Evolutionary conservation across 37 sponge, comb jelly and placozoan genomes (phyloP).

Genomic region (Geodia barretti): DNA sequence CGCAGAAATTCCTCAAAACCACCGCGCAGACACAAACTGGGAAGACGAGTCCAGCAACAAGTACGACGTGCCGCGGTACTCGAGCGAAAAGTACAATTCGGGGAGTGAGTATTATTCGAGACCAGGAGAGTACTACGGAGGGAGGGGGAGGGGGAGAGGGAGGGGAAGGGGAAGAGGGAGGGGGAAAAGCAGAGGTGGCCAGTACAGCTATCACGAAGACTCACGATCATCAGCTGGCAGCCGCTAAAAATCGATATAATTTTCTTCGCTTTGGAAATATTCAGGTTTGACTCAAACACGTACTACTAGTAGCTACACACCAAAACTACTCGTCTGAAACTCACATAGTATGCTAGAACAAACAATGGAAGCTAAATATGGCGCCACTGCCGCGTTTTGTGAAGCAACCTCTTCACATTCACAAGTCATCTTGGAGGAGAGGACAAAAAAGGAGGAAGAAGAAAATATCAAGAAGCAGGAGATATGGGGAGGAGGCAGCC

Average conservation of each 20-base stretch:
- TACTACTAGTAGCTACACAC: not conserved
- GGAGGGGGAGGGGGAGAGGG: not conserved
- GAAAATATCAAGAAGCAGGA: not conserved
- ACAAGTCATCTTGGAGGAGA: not conserved
- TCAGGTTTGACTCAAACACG: not conserved
- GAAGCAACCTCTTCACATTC: not conserved
- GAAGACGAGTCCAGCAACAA: too few relatives aligned
- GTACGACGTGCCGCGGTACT: not conserved
- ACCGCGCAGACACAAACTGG: not conserved
- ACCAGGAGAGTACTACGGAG: not conserved
- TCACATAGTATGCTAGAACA: too few relatives aligned
- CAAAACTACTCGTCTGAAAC: too few relatives aligned
- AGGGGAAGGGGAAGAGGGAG: constrained; percentile 5
- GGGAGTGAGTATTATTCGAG: not conserved
- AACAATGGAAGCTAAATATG: not conserved
- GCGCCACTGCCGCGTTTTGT: not conserved
- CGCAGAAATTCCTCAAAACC: not conserved
- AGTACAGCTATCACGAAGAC: not conserved
- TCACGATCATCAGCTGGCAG: not conserved
- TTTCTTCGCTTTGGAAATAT: not conserved
- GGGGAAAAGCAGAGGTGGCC: not conserved
- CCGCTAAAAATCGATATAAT: not conserved
- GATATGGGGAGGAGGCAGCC: not conserved
- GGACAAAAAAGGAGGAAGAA: not conserved
- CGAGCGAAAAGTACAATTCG: not conserved